These are phyloP conservation scores for Luperina nickerlii DNA, from an alignment of 2,888 invertebrate genomes.

Conservation along the genomic window DNA sequence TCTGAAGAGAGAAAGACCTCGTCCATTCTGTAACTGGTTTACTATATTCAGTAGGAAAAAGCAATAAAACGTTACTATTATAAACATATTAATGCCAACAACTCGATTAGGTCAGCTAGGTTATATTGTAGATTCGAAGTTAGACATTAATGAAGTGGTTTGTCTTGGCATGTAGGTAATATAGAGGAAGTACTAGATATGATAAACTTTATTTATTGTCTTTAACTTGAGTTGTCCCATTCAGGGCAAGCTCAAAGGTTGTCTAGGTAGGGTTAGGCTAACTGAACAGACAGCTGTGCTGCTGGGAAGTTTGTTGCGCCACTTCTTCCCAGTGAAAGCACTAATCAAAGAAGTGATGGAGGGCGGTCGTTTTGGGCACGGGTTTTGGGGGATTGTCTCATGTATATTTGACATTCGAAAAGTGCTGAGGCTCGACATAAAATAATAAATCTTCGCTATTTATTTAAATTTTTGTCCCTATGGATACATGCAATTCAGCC, in stretches of 20 bases:
- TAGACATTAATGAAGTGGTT: slow-evolving; percentile 25
- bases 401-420: too few relatives aligned
- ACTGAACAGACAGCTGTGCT: too few relatives aligned
- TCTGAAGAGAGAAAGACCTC: background rate
- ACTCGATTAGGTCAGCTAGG: slow-evolving; percentile 3
- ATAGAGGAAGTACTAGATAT: background rate
- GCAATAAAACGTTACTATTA: background rate
- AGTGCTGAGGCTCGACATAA: too few relatives aligned
- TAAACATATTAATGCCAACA: background rate
- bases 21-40: slow-evolving; percentile 3
- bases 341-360: too few relatives aligned
- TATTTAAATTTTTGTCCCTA: background rate
- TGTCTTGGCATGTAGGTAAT: slow-evolving; percentile 19
- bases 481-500: background rate
- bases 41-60: background rate
- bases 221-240: background rate
- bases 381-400: too few relatives aligned
- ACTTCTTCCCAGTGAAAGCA: too few relatives aligned
- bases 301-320: too few relatives aligned
- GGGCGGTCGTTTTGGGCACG: too few relatives aligned
- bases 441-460: background rate
- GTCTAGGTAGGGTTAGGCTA: background rate
- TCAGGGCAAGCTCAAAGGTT: background rate
- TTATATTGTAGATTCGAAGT: slow-evolving; percentile 1
- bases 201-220: background rate